phyloP scores from a whole-genome alignment of 2,888 invertebrate species.

The Gandaritis pyraliata region DNA sequence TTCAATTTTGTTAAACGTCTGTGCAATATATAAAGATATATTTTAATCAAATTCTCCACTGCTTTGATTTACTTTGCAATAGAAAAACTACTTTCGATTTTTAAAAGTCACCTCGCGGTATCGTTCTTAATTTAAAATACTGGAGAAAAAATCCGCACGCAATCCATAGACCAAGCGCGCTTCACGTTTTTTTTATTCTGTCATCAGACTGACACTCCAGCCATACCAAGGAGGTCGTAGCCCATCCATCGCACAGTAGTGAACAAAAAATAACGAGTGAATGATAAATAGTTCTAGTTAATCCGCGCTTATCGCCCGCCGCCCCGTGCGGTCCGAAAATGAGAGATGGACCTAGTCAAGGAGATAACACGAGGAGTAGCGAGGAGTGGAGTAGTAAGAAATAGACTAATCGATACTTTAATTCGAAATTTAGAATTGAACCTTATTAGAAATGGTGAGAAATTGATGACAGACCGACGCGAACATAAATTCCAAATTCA shows the following conservation, averaged over 20 bases:
- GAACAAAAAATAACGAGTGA: constrained; percentile 72
- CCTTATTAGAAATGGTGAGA: no score
- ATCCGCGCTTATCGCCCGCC: constrained; percentile 79
- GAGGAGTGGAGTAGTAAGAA: constrained; percentile 48
- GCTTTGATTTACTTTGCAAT: not conserved
- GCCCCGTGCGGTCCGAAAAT: constrained; percentile 82
- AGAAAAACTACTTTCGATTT: not conserved
- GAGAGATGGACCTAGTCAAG: constrained; percentile 73
- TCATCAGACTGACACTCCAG: constrained; percentile 46
- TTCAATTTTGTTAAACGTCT: not conserved
- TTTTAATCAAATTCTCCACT: not conserved
- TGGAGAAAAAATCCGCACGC: constrained; percentile 13
- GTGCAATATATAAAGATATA: not conserved
- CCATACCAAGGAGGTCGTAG: constrained; percentile 62
- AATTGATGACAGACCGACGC: no score
- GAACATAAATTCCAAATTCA: no score
- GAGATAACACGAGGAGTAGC: constrained; percentile 68
- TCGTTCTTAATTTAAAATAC: not conserved
- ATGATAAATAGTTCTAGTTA: constrained; percentile 83
- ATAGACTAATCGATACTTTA: not conserved
- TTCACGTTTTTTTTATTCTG: constrained; percentile 38
- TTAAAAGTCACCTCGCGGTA: not conserved
- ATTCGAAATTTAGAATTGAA: not conserved
- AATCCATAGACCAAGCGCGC: constrained; percentile 13
- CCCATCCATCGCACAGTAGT: constrained; percentile 69